These are phyloP conservation scores for Rhamphomyia laevipes DNA, from an alignment of 2,888 invertebrate genomes.

Conservation along the genomic window DNA sequence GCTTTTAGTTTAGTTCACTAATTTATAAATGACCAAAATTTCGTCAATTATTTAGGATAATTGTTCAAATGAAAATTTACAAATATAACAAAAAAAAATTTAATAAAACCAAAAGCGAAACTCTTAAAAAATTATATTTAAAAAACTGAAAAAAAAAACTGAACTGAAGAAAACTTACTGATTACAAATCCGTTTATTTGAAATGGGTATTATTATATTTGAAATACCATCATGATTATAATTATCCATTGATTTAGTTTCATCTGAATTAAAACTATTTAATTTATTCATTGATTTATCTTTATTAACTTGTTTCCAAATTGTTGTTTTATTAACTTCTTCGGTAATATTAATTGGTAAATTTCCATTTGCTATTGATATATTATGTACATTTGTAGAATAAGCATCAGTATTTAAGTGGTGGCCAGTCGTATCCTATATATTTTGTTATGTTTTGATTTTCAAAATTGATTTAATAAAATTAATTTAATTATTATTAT, in stretches of 20 bases:
- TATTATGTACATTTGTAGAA: conserved; percentile 38
- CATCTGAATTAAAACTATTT: conserved; percentile 2
- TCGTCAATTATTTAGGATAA: too few species aligned
- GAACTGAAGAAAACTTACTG: conserved; percentile 30
- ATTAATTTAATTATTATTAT: too few species aligned
- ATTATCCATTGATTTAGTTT: not conserved
- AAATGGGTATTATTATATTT: conserved; percentile 28
- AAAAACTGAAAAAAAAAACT: too few species aligned
- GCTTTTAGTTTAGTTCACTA: too few species aligned
- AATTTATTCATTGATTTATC: conserved; percentile 23
- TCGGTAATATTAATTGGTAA: conserved; percentile 87
- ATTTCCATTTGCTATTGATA: conserved; percentile 77
- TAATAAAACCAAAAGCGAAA: too few species aligned
- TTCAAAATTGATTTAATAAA: too few species aligned
- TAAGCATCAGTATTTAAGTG: conserved; percentile 31
- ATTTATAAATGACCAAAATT: too few species aligned
- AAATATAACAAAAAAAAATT: too few species aligned
- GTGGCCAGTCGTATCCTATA: conserved; percentile 29
- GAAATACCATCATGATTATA: too few species aligned
- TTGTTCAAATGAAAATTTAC: too few species aligned
- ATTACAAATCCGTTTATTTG: conserved; percentile 31
- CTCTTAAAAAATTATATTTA: too few species aligned
- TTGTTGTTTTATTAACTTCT: conserved; percentile 84
- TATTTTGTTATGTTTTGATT: conserved; percentile 13
- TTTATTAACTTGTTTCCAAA: conserved; percentile 87